These are phyloP conservation scores for Drosophila ficusphila DNA, from an alignment of 1,140 invertebrate species.

Conservation along the genomic window DNA sequence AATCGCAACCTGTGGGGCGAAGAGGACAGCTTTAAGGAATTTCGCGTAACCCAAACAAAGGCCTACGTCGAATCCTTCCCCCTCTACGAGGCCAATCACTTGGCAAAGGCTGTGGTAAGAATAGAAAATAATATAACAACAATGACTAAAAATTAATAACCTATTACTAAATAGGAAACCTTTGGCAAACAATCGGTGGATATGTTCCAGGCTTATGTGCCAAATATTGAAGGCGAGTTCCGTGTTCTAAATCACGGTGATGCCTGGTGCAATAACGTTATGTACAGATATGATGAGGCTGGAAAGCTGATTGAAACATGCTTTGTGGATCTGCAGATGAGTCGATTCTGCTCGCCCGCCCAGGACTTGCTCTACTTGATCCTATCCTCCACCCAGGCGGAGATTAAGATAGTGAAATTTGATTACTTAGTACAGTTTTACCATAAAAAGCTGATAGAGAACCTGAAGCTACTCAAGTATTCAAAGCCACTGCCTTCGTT, in stretches of 20 bases:
- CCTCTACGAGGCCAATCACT: constrained; percentile 25
- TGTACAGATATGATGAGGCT: constrained; percentile 79
- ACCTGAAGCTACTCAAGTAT: constrained; percentile 56
- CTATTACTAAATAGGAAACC: constrained; percentile 25
- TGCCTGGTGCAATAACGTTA: constrained; percentile 83
- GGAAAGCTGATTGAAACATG: constrained; percentile 48
- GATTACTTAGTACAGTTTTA: constrained; percentile 67
- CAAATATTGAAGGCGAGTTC: constrained; percentile 84
- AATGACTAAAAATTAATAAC: background rate
- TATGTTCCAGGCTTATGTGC: constrained; percentile 55
- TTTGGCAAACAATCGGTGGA: constrained; percentile 42
- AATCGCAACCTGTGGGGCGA: constrained; percentile 51
- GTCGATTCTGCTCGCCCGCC: constrained; percentile 63
- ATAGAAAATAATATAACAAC: background rate
- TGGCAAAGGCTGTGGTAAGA: constrained; percentile 41
- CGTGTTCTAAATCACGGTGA: constrained; percentile 88
- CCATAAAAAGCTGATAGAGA: constrained; percentile 59
- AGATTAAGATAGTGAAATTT: constrained; percentile 61
- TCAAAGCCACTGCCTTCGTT: constrained; percentile 47
- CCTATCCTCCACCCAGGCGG: constrained; percentile 56
- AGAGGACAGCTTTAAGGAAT: constrained; percentile 53
- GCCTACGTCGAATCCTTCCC: constrained; percentile 26
- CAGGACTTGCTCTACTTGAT: constrained; percentile 69
- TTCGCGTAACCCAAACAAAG: constrained; percentile 41
- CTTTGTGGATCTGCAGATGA: constrained; percentile 76